Evolutionary conservation across 2,888 invertebrate genomes (phyloP), one percentile per base, ranked within the genome.

Genomic region (Dicycla oo): DNA sequence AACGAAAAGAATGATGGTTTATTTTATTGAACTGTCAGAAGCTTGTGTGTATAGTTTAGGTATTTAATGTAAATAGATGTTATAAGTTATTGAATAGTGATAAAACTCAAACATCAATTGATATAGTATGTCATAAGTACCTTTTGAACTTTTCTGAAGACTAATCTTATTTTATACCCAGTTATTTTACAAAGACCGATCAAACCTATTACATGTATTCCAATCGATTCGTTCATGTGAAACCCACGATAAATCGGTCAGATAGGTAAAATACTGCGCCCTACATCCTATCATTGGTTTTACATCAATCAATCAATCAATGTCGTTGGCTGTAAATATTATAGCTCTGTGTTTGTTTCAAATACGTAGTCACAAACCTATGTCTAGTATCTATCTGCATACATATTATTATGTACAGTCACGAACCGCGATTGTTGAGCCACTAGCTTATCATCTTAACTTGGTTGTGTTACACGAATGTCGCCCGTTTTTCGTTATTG

Each of bases 251-350:
- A 54, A 69, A 78, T 66, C 62, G 54, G 45, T 58, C n/a, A 56
- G 38, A 57, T 58, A 70, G 4, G 7, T 64, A 72, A 77, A 49
- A 64, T 67, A 43, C 43, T 53, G n/a, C 40, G 73, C 11, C 70
- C 75, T 66, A 73, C 70, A 70, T 71, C 61, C 77, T 79, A 80
- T 79, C 75, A 84, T 64, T 78, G 78, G 71, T 75, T 79, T 78
- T 67, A 70, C 68, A 72, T 68, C 78, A 84, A 77, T 88, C 87
- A 84, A 77, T 88, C 87, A 75, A 86, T 88, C 87, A 87, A 72
- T 56, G 64, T 79, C 81, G 4, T 68, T 43, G 5, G 53, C 38
- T 69, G 11, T 72, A 66, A 77, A 74, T 81, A 81, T 78, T 72
- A 61, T 56, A 63, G 47, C 47, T 56, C 15, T 43, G 47, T 57